phyloP scores from a whole-genome alignment of 1,140 invertebrate genomes.

The Paracyclopina nana region DNA sequence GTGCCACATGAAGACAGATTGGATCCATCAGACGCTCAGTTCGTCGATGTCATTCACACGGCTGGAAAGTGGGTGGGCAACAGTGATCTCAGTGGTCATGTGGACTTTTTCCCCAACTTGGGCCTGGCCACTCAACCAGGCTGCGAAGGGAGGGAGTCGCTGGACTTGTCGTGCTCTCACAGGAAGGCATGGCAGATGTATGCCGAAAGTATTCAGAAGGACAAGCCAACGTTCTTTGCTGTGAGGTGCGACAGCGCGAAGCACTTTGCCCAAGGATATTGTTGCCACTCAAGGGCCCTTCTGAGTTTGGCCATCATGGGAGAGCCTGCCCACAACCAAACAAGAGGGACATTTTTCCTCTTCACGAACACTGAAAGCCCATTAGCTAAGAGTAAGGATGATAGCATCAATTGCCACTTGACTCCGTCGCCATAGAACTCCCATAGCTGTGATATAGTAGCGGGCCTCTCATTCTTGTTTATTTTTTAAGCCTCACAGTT shows the following conservation, averaged over 20 bases:
- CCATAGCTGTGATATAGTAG: too few relatives aligned
- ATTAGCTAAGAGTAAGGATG: too few relatives aligned
- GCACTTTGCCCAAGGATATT: not conserved
- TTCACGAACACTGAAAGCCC: too few relatives aligned
- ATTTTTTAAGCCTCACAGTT: too few relatives aligned
- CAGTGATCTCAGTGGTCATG: slow-evolving; percentile 47
- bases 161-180: slow-evolving; percentile 10
- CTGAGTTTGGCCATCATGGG: not conserved
- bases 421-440: too few relatives aligned
- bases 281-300: not conserved
- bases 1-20: slow-evolving; percentile 30
- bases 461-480: too few relatives aligned
- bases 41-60: slow-evolving; percentile 86
- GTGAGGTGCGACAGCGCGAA: not conserved
- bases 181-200: not conserved
- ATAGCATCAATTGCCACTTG: too few relatives aligned
- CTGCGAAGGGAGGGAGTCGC: slow-evolving; percentile 1
- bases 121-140: slow-evolving; percentile 31
- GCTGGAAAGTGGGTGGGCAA: slow-evolving; percentile 15
- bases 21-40: slow-evolving; percentile 61
- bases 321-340: not conserved
- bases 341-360: not conserved
- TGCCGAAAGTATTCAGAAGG: not conserved
- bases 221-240: not conserved
- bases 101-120: slow-evolving; percentile 70